Evolutionary conservation across 1,140 invertebrate genomes (phyloP).

Genomic region (Asobara japonica): DNA sequence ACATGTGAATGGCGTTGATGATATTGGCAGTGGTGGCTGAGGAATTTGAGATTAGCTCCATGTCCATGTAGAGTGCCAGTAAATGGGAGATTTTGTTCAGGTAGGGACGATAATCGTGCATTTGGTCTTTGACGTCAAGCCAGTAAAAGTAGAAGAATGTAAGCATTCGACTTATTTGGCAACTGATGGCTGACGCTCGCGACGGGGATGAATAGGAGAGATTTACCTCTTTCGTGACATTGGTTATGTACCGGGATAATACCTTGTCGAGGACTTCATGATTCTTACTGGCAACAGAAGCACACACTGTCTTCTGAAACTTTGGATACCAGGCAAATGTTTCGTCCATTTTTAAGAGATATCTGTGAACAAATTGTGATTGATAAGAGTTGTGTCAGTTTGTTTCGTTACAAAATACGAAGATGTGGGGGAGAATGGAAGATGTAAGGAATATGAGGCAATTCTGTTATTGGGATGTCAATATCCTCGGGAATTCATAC

Average conservation of each 20-base stretch:
- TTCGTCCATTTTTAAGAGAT: constrained; percentile 19
- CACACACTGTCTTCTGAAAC: background rate
- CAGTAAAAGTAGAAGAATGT: constrained; percentile 36
- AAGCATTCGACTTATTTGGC: constrained; percentile 3
- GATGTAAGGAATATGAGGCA: too few species aligned
- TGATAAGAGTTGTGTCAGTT: background rate
- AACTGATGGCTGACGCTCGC: background rate
- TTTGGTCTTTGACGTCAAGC: constrained; percentile 39
- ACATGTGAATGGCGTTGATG: constrained; percentile 52
- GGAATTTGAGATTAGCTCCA: constrained; percentile 50
- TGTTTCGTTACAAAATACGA: too few species aligned
- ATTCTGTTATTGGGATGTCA: too few species aligned
- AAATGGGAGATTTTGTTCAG: constrained; percentile 57
- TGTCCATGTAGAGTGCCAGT: constrained; percentile 54
- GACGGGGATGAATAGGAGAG: background rate
- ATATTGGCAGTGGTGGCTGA: constrained; percentile 46
- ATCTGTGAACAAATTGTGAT: background rate
- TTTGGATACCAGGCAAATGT: constrained; percentile 10
- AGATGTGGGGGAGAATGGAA: too few species aligned
- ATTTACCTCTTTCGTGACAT: background rate
- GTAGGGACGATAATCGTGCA: constrained; percentile 49
- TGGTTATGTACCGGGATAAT: constrained; percentile 6
- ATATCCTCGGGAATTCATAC: background rate
- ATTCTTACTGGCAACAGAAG: background rate
- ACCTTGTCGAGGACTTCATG: background rate